Conservation (phyloP, 2,888 invertebrate genomes). For the Metallyticus violacea region DNA sequence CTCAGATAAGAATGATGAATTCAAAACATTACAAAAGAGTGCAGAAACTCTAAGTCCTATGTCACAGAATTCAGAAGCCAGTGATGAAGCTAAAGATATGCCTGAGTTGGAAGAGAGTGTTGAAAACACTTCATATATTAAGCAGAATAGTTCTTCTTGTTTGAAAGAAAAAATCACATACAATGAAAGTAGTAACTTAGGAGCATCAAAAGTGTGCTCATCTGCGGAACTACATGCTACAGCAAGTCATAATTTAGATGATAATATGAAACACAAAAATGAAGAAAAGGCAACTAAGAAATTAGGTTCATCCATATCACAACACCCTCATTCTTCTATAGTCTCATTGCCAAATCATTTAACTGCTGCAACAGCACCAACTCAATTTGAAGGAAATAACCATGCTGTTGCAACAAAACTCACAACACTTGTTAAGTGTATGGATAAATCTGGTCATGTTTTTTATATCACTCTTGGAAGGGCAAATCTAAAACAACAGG, state of each 20-base stretch:
- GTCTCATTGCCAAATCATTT: neutral
- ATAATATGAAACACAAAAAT: neutral
- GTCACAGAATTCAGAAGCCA: neutral
- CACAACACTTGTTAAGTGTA: slow-evolving; percentile 24
- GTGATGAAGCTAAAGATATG: neutral
- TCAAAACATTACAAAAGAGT: neutral
- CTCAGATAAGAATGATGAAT: neutral
- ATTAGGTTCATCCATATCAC: neutral
- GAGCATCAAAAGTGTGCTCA: neutral
- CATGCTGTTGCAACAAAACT: neutral
- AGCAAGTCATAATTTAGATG: no score
- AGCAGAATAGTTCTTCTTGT: neutral
- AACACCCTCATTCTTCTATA: neutral
- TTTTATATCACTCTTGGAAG: slow-evolving; percentile 24
- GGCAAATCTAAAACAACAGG: neutral
- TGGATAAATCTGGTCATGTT: slow-evolving; percentile 21
- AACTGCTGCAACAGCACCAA: neutral
- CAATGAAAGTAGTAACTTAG: neutral
- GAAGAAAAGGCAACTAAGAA: neutral
- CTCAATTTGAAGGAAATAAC: neutral
- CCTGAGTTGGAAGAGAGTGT: neutral
- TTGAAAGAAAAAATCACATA: neutral
- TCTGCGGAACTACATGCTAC: neutral
- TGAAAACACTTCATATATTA: neutral
- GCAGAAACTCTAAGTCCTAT: neutral